Conservation (phyloP, 1,140 invertebrate species). For the Atta cephalotes region DNA sequence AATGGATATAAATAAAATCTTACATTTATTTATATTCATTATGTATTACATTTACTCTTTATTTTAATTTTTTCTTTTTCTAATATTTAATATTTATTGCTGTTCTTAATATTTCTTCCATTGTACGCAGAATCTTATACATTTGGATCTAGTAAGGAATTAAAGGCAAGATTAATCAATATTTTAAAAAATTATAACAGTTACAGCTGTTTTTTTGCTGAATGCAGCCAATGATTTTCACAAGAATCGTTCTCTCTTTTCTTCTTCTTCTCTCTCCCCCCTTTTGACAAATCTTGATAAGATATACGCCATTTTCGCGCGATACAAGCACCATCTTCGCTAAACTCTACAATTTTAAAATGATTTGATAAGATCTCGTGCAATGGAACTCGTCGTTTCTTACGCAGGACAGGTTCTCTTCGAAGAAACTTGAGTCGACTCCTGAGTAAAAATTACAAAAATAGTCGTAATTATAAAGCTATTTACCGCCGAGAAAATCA, state of each 20-base stretch:
- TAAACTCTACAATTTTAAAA: conserved; percentile 13
- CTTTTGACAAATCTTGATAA: background rate
- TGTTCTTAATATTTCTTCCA: too few species aligned
- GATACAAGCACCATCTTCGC: background rate
- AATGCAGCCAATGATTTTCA: background rate
- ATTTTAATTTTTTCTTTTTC: too few species aligned
- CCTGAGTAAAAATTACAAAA: background rate
- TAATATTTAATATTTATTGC: too few species aligned
- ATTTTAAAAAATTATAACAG: too few species aligned
- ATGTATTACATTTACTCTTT: too few species aligned
- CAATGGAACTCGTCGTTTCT: background rate
- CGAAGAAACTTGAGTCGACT: background rate
- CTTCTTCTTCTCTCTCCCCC: background rate
- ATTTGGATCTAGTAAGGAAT: too few species aligned
- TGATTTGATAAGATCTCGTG: conserved; percentile 18
- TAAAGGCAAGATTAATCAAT: too few species aligned
- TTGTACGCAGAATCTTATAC: too few species aligned
- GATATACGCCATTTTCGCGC: background rate
- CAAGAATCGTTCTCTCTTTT: background rate
- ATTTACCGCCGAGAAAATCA: conserved; percentile 22
- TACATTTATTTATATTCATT: too few species aligned
- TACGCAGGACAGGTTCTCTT: background rate
- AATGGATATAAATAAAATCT: too few species aligned
- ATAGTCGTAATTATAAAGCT: conserved; percentile 32
- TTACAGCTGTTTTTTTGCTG: too few species aligned